phyloP scores from a whole-genome alignment of 2,113 vertebrate genomes.

The Puffinus mauretanicus region DNA sequence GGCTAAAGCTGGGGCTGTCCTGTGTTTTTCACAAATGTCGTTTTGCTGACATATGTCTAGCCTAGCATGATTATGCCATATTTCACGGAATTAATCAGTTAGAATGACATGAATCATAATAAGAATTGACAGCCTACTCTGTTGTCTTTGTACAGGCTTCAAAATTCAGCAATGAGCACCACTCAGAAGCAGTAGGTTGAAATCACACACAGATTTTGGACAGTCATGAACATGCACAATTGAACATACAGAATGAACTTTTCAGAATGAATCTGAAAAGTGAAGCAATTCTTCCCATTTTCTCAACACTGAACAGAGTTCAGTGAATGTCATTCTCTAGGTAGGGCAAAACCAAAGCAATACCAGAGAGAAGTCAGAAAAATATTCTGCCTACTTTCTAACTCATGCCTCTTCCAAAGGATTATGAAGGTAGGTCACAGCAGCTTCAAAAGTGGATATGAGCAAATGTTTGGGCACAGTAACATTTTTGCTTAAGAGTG shows the following conservation, averaged over 20 bases:
- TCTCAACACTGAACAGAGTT: not conserved
- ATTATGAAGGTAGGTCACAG: not conserved
- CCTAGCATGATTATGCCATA: conserved; percentile 14
- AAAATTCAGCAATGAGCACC: conserved; percentile 1
- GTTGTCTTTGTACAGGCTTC: conserved; percentile 40
- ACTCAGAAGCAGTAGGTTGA: not conserved
- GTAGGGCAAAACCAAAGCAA: not conserved
- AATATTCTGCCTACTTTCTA: not conserved
- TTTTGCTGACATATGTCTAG: conserved; percentile 44
- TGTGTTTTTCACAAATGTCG: not conserved
- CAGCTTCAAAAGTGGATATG: not conserved
- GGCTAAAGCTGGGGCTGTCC: not conserved
- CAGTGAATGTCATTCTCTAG: not conserved
- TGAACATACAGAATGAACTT: conserved; percentile 28
- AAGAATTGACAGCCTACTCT: conserved; percentile 35
- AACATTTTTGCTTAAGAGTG: not conserved
- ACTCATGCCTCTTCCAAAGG: not conserved
- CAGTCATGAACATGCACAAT: not conserved
- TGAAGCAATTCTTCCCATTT: not conserved
- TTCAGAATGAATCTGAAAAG: conserved; percentile 12
- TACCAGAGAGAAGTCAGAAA: not conserved
- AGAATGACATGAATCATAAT: conserved; percentile 39
- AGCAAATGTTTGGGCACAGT: not conserved
- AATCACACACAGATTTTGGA: not conserved
- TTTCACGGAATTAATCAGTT: conserved; percentile 54